Evolutionary conservation across 2,113 vertebrate species (phyloP).

Genomic region (Dromaius novaehollandiae): DNA sequence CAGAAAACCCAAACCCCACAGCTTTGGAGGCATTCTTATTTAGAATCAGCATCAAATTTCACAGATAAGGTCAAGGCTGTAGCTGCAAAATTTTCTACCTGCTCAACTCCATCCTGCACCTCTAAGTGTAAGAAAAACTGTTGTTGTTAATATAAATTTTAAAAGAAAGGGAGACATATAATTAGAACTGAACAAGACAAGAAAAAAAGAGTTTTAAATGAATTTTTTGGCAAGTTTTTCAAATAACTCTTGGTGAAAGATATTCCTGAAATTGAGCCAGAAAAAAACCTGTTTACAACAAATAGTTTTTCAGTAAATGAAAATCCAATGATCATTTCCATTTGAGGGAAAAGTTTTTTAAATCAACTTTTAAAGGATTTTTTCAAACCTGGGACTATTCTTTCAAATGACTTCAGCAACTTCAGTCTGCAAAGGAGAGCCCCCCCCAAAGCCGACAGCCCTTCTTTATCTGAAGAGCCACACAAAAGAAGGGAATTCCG

Average conservation of each 20-base stretch:
- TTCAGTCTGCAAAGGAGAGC: not conserved
- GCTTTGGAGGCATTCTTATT: conserved; percentile 25
- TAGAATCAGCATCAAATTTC: not conserved
- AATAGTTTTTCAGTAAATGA: not conserved
- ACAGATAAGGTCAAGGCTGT: not conserved
- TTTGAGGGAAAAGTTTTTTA: not conserved
- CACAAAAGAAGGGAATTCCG: not conserved
- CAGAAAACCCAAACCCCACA: not conserved
- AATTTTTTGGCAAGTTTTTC: conserved; percentile 20
- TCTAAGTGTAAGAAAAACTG: not conserved
- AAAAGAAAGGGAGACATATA: not conserved
- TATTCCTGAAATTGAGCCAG: not conserved
- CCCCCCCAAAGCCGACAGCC: not conserved
- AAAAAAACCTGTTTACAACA: not conserved
- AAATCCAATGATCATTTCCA: not conserved
- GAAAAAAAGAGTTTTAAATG: not conserved
- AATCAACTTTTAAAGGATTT: not conserved
- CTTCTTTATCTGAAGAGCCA: not conserved
- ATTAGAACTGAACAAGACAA: not conserved
- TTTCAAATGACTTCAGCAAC: not conserved
- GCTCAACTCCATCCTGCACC: not conserved
- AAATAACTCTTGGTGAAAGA: not conserved
- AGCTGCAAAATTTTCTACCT: not conserved
- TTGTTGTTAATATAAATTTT: not conserved
- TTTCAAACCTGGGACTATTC: not conserved